phyloP scores from a whole-genome alignment of 2,113 vertebrate species.

The Nycticorax nycticorax region DNA sequence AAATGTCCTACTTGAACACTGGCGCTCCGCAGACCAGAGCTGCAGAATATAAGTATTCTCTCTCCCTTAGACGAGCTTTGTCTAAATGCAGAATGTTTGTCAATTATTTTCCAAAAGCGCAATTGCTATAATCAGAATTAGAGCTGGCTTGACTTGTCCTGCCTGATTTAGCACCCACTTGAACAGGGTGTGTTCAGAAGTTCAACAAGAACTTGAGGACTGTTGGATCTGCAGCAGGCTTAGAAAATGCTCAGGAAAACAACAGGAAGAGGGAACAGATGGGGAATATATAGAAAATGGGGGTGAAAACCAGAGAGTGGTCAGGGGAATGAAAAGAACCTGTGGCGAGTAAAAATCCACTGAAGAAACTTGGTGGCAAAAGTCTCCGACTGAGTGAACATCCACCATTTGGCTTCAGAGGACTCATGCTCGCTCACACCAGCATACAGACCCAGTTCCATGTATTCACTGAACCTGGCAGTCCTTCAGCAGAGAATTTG shows the following conservation, averaged over 20 bases:
- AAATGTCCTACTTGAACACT: conserved; percentile 63
- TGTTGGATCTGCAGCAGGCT: neutral
- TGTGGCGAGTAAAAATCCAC: neutral
- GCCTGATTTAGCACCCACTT: conserved; percentile 51
- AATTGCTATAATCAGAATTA: conserved; percentile 63
- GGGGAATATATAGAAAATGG: neutral
- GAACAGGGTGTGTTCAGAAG: conserved; percentile 11
- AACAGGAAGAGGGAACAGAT: neutral
- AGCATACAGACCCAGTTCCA: neutral
- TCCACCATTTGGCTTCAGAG: neutral
- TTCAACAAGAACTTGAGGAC: conserved; percentile 22
- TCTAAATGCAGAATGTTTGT: conserved; percentile 58
- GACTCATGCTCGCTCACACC: neutral
- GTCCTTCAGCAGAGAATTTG: neutral
- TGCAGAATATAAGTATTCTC: neutral
- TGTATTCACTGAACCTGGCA: neutral
- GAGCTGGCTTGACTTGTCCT: conserved; percentile 23
- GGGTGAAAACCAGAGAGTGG: neutral
- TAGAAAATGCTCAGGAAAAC: neutral
- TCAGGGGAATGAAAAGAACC: neutral
- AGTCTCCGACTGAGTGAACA: neutral
- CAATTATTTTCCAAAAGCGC: conserved; percentile 62
- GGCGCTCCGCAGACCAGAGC: neutral
- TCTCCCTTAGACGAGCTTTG: conserved; percentile 12
- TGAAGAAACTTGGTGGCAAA: neutral